Conservation (phyloP, 2,797 vertebrate species). For the Melanotaenia boesemani region DNA sequence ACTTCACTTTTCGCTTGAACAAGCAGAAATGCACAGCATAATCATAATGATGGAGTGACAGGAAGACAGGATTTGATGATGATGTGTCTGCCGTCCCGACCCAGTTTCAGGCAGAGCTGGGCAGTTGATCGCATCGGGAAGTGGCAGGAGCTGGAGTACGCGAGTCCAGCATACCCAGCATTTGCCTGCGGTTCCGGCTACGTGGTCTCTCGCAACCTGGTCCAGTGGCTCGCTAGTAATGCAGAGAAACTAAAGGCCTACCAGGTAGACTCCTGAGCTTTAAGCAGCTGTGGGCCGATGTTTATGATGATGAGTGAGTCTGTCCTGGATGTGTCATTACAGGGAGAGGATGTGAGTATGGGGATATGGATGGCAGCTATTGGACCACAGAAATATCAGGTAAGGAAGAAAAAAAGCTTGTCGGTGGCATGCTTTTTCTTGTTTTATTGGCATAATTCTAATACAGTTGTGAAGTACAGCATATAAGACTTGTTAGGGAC, state of each 20-base stretch:
- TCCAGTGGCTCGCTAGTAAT: constrained; percentile 94
- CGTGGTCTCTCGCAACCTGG: constrained; percentile 91
- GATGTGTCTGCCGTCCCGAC: constrained; percentile 35
- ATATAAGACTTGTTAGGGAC: not conserved
- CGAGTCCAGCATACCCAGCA: constrained; percentile 94
- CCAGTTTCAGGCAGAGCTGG: constrained; percentile 98
- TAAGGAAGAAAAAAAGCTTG: constrained; percentile 43
- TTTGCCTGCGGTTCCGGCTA: constrained; percentile 98
- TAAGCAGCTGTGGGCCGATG: not conserved
- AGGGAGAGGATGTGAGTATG: constrained; percentile 99
- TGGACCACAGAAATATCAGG: constrained; percentile 93
- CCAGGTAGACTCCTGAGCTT: constrained; percentile 84
- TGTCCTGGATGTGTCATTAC: constrained; percentile 34
- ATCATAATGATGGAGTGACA: constrained; percentile 10
- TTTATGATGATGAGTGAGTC: not conserved
- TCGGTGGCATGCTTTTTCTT: not conserved
- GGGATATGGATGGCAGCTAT: constrained; percentile 99
- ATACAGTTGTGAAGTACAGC: constrained; percentile 11
- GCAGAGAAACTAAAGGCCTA: constrained; percentile 92
- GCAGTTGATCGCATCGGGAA: constrained; percentile 97
- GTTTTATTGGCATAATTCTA: not conserved
- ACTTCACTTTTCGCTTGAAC: constrained; percentile 13
- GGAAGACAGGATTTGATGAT: constrained; percentile 28
- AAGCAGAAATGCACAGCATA: constrained; percentile 2
- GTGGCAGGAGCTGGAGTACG: constrained; percentile 97